Evolutionary conservation across 2,888 invertebrate genomes (phyloP), one percentile per base, ranked within the genome.

Genomic region (Chymomyza procnemis): DNA sequence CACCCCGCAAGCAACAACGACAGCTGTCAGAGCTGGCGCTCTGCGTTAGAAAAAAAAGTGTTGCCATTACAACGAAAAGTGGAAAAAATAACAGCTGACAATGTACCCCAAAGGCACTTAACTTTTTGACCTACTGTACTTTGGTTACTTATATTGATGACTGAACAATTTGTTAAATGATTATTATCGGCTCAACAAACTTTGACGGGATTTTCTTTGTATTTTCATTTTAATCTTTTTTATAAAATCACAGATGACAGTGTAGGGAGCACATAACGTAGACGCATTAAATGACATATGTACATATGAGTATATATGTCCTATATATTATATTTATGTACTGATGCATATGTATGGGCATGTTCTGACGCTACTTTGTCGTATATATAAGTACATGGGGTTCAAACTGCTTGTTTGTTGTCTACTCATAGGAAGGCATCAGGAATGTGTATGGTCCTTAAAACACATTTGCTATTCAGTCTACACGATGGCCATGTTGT

Each of bases 161-260:
- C 34, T 68, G 66, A 63, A 30, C 70, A 75, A 81, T 81, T 81
- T 83, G 86, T 85, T 80, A 80, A 64, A 61, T 73, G 67, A 83
- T 87, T 73, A 83, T 83, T 72, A 83, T 62, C 73, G 78, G 71
- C 61, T 75, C 66, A 73, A 54, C 71, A 73, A 77, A 77, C 75
- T 75, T 69, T 80, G 80, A 64, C 86, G 87, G 85, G 85, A 85
- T 80, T 86, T 87, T 86, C 80, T 76, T 67, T 80, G 73, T 67
- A 12, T 12, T 41, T 41, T 87, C 69, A 73, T 41, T 41, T 87
- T 71, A 73, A 83, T 87, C 85, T 83, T 77, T 50, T 54, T 21
- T 19, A 21, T 71, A 71, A 83, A 73, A 74, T 69, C 72, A n/a
- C n/a, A 77, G 69, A 66, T 66, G 61, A 61, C 56, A 69, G 61